A percentile compares a stretch with the other conserved stretches of the same genome.
Conservation (phyloP, 2,113 vertebrate species). For the Ahaetulla prasina region DNA sequence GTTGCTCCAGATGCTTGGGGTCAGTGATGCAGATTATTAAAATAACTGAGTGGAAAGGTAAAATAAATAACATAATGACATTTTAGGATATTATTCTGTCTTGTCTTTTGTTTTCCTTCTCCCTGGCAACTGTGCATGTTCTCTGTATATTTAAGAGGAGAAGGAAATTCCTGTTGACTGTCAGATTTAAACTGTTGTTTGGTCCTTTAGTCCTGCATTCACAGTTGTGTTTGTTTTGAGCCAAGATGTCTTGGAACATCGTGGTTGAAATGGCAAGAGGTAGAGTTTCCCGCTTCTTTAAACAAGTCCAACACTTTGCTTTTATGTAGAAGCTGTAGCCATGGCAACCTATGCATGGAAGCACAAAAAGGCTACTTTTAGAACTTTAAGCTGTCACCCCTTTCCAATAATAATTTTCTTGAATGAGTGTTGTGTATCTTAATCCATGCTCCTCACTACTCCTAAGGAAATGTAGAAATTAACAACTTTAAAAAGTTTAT, state of each 20-base stretch:
- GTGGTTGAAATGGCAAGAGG: constrained; percentile 28
- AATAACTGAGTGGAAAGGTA: background rate
- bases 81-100: background rate
- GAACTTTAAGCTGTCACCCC: constrained; percentile 23
- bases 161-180: background rate
- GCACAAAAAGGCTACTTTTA: constrained; percentile 22
- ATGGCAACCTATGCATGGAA: constrained; percentile 6
- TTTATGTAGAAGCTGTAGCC: constrained; percentile 13
- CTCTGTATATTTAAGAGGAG: background rate
- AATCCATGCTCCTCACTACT: background rate
- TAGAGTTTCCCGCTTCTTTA: background rate
- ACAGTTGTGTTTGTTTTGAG: constrained; percentile 1
- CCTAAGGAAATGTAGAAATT: background rate
- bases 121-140: background rate
- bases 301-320: constrained; percentile 2
- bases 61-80: background rate
- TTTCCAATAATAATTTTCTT: constrained; percentile 20
- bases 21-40: background rate
- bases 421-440: constrained; percentile 3
- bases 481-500: background rate
- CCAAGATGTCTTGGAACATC: constrained; percentile 31
- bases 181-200: constrained; percentile 1
- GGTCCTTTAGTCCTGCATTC: background rate
- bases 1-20: background rate
- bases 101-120: too few relatives aligned